phyloP scores from a whole-genome alignment of 2,113 vertebrate genomes.

The Herpetotheres cachinnans region DNA sequence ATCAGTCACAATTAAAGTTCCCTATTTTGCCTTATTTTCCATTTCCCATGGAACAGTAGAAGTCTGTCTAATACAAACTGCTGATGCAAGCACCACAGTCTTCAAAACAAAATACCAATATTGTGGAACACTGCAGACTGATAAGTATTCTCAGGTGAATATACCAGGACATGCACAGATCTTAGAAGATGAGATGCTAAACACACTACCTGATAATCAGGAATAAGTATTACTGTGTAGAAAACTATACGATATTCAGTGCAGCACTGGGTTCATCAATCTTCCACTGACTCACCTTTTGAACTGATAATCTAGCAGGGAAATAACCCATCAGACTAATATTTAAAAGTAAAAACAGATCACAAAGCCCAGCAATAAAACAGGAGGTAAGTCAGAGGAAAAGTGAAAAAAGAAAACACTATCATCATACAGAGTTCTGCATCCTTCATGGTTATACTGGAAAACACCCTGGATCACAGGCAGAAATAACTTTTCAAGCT shows the following conservation, averaged over 20 bases:
- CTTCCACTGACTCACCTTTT: neutral
- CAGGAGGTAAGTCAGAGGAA: neutral
- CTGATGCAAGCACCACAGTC: neutral
- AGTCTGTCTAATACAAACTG: neutral
- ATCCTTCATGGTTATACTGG: neutral
- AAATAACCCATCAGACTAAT: neutral
- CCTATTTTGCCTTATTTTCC: neutral
- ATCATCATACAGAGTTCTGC: neutral
- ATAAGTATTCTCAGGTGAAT: neutral
- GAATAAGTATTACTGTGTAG: neutral
- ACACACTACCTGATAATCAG: neutral
- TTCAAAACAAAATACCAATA: neutral
- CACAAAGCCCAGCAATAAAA: neutral
- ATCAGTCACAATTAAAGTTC: neutral
- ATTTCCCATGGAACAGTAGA: neutral
- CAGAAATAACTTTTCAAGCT: neutral
- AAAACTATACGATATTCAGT: neutral
- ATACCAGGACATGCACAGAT: neutral
- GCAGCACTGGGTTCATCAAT: neutral
- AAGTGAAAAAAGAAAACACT: neutral
- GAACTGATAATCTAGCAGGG: neutral
- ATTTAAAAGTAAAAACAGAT: neutral
- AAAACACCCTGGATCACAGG: neutral
- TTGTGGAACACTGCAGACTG: rapidly evolving
- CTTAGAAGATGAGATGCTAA: neutral